Percentiles rank a stretch among this genome's conserved stretches.
These are phyloP conservation scores for Mactromeris polynyma DNA, from an alignment of 2,888 invertebrate genomes.

Conservation along the genomic window DNA sequence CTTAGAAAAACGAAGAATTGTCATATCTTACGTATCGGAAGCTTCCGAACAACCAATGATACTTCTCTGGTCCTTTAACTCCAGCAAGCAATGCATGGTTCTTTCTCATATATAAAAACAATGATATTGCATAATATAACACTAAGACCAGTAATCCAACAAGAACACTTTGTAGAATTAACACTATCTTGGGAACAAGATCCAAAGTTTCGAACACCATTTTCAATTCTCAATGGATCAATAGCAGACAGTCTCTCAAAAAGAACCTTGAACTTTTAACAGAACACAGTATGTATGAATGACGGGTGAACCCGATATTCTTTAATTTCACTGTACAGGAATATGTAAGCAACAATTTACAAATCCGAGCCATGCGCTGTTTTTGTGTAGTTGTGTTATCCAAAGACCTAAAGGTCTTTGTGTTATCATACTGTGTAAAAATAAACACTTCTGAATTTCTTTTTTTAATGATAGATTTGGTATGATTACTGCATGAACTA, in stretches of 20 bases:
- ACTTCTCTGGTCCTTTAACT: slow-evolving; percentile 21
- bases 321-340: background rate
- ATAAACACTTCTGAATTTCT: too few relatives aligned
- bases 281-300: too few relatives aligned
- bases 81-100: background rate
- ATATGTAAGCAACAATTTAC: background rate
- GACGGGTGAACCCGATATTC: background rate
- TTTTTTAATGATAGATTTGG: too few relatives aligned
- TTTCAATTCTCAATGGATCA: background rate
- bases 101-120: background rate
- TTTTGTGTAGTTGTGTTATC: too few relatives aligned
- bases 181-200: background rate
- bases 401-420: too few relatives aligned
- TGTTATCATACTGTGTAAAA: too few relatives aligned
- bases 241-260: too few relatives aligned
- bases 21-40: slow-evolving; percentile 4
- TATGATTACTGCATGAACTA: too few relatives aligned
- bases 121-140: slow-evolving; percentile 5
- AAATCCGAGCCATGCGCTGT: background rate
- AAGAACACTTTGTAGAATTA: background rate
- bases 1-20: too few relatives aligned
- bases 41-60: slow-evolving; percentile 33
- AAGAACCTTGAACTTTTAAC: too few relatives aligned
- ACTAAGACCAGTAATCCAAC: background rate
- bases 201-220: background rate